phyloP scores from a whole-genome alignment of 2,113 vertebrate genomes.

The Colistium nudipinnis region DNA sequence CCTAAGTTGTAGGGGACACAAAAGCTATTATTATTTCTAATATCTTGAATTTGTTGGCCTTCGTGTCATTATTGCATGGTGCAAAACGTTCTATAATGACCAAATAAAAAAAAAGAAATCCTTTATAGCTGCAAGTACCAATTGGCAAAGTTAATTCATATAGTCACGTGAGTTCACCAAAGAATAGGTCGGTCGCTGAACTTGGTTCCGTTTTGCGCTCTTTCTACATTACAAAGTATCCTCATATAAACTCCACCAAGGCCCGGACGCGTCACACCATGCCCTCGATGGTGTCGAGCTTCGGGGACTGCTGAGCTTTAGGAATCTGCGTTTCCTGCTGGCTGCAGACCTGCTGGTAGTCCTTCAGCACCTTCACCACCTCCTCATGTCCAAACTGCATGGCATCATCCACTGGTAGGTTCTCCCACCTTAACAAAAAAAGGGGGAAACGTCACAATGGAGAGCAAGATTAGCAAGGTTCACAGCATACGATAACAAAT shows the following conservation, averaged over 20 bases:
- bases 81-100: background rate
- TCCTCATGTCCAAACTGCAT: constrained; percentile 83
- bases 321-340: constrained; percentile 26
- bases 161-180: too few species aligned
- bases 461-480: background rate
- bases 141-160: too few species aligned
- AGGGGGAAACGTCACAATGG: background rate
- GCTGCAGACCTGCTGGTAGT: constrained; percentile 81
- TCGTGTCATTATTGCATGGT: background rate
- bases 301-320: constrained; percentile 57
- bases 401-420: constrained; percentile 86
- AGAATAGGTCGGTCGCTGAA: too few species aligned
- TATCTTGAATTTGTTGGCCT: background rate
- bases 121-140: background rate
- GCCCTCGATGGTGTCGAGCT: constrained; percentile 79
- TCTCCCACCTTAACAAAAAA: constrained; percentile 85
- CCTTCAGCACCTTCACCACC: constrained; percentile 82
- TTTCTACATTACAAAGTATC: too few species aligned
- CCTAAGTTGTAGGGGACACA: too few species aligned
- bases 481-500: background rate
- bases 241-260: background rate
- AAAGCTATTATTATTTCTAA: too few species aligned
- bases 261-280: constrained; percentile 76
- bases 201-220: too few species aligned
- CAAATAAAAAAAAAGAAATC: background rate